Evolutionary conservation across 2,888 invertebrate genomes (phyloP), one percentile per base, ranked within the genome.

Genomic region (Trichopoda pennipes): DNA sequence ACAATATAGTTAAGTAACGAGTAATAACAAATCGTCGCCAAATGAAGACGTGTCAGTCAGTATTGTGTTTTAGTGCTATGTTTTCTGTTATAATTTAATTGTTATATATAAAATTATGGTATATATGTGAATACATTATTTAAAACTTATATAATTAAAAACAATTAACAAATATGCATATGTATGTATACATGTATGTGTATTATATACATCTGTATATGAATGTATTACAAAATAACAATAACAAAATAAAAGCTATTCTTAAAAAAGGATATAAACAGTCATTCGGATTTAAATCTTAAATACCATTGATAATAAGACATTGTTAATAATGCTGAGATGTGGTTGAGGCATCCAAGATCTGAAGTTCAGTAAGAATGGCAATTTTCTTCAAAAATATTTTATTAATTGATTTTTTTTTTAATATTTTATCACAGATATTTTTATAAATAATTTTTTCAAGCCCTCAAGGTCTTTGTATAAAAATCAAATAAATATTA

Each of bases 61-160:
- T 76, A 82, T 79, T 79, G 76, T 61, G 58, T 61, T 58, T 61
- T 66, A 58, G 21, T 63, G 14, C 3, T 44, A 69, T 47, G 8
- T n/a, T 63, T 38, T 32, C 14, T 44, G 38, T 38, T 38, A 42
- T 72, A 64, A 55, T 51, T 66, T 66, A 60, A 51, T 53, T 44
- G 44, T 42, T 73, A 73, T 42, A 23, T 53, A 53, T 55, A 35
- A 72, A 60, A 14, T 64, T 32, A 55, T 44, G 19, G n/a, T 51
- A 35, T 51, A 35, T 19, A 47, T 2, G 9, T 63, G 1, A 53
- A 63, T 17, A 35, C 10, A 51, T 47, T 19, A 51, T 42, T 70
- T 70, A 38, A 56, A 64, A 10, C 21, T 68, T 60, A 42, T 56
- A 42, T 3, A 23, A 32, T 32, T 51, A 74, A 10, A 49, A 17